A percentile compares a stretch with the other conserved stretches of the same genome.
These are phyloP conservation scores for Pocillopora grandis DNA, from an alignment of 92 coral and sea anemone species.

Conservation along the genomic window DNA sequence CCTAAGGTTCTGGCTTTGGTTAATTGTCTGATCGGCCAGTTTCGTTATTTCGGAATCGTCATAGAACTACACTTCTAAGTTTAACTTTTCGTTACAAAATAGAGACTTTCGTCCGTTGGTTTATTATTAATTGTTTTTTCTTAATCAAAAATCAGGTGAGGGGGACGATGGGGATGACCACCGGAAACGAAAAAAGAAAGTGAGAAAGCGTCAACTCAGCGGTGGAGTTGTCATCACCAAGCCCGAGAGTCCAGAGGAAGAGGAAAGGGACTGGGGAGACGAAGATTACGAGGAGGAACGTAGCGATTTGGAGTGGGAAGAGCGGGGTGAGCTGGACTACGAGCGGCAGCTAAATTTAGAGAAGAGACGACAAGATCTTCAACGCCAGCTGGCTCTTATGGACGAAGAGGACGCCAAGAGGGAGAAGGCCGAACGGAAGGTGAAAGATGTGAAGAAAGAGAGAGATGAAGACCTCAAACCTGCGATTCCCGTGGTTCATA, in stretches of 20 bases:
- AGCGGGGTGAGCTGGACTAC: slow-evolving; percentile 80
- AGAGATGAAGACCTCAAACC: slow-evolving; percentile 62
- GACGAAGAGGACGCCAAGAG: slow-evolving; percentile 88
- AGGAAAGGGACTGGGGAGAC: slow-evolving; percentile 57
- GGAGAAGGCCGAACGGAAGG: slow-evolving; percentile 61
- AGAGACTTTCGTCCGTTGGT: no score
- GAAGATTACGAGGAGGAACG: slow-evolving; percentile 62
- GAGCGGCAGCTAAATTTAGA: slow-evolving; percentile 86
- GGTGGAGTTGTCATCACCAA: slow-evolving; percentile 60
- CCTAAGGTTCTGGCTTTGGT: no score
- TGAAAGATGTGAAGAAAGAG: slow-evolving; percentile 40
- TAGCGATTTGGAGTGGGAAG: slow-evolving; percentile 88
- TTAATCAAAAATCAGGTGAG: slow-evolving; percentile 5
- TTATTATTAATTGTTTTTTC: not conserved
- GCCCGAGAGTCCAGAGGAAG: slow-evolving; percentile 65
- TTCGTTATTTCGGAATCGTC: no score
- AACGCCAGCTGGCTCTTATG: slow-evolving; percentile 87
- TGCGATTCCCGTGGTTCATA: slow-evolving; percentile 81
- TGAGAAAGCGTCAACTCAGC: slow-evolving; percentile 65
- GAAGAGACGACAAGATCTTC: slow-evolving; percentile 85
- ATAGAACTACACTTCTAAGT: no score
- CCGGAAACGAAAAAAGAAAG: slow-evolving; percentile 60
- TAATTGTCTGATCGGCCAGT: no score
- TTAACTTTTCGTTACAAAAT: not conserved
- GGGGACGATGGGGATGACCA: slow-evolving; percentile 50